phyloP scores from a whole-genome alignment of 2,888 invertebrate genomes.

The Rotaria macrura region DNA sequence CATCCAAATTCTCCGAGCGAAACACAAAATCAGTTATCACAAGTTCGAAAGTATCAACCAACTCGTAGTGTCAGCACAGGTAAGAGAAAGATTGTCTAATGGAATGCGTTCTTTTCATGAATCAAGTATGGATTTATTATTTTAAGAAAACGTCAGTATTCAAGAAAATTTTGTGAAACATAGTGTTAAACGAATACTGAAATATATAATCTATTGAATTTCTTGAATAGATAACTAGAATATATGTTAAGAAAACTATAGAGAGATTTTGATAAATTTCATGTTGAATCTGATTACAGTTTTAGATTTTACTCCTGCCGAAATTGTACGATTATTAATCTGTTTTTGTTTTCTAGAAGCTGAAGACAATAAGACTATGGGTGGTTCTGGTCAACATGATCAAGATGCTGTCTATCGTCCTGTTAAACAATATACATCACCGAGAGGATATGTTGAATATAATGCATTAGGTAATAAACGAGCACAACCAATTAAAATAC shows the following conservation, averaged over 20 bases:
- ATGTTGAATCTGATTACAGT: too few relatives aligned
- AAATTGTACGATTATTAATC: too few relatives aligned
- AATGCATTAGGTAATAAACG: conserved; percentile 42
- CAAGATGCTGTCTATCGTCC: not conserved
- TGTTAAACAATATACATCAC: not conserved
- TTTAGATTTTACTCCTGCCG: too few relatives aligned
- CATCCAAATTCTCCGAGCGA: not conserved
- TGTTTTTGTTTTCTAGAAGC: not conserved
- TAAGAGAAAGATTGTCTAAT: conserved; percentile 37
- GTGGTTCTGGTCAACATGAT: not conserved
- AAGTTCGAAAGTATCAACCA: not conserved
- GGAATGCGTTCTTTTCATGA: too few relatives aligned
- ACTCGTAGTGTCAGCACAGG: not conserved
- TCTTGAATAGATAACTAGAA: too few relatives aligned
- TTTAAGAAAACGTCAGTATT: too few relatives aligned
- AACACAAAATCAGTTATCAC: not conserved
- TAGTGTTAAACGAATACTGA: too few relatives aligned
- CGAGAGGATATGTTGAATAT: conserved; percentile 36
- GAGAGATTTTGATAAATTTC: too few relatives aligned
- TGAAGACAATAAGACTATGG: not conserved
- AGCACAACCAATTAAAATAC: conserved; percentile 40
- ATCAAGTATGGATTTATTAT: too few relatives aligned
- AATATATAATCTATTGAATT: too few relatives aligned
- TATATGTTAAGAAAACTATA: too few relatives aligned
- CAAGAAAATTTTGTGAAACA: too few relatives aligned